These are phyloP conservation scores for Puma concolor DNA, from an alignment of 2,113 vertebrate species.

Conservation along the genomic window DNA sequence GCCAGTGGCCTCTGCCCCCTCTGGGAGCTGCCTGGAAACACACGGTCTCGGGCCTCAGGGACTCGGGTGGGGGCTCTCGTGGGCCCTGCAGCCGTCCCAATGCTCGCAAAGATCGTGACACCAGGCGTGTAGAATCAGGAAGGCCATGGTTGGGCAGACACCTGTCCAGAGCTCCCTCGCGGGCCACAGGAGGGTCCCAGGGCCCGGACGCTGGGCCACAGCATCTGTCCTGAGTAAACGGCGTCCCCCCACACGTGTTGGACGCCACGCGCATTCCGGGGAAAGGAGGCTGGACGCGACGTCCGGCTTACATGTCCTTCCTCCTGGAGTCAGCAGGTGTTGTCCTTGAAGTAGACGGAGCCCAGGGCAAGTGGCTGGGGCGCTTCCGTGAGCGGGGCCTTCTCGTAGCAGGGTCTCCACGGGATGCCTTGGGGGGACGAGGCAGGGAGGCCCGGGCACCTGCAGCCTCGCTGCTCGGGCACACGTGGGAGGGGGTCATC, in stretches of 20 bases:
- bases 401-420: neutral
- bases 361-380: neutral
- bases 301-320: neutral
- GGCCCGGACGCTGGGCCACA: accelerated
- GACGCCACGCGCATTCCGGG: accelerated
- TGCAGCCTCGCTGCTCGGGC: neutral
- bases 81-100: accelerated
- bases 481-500: neutral
- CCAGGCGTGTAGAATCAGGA: neutral
- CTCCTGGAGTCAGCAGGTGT: neutral
- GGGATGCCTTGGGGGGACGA: neutral
- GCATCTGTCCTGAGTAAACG: neutral
- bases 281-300: neutral
- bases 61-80: neutral
- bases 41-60: neutral
- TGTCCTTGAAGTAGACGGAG: neutral
- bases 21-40: neutral
- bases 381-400: neutral
- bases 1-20: too few relatives aligned
- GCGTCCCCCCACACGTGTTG: neutral
- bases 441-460: neutral
- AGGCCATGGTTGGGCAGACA: neutral
- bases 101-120: accelerated
- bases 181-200: neutral
- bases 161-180: neutral